Evolutionary conservation across 1,140 invertebrate genomes (phyloP).

Genomic region (Carposina sasakii): DNA sequence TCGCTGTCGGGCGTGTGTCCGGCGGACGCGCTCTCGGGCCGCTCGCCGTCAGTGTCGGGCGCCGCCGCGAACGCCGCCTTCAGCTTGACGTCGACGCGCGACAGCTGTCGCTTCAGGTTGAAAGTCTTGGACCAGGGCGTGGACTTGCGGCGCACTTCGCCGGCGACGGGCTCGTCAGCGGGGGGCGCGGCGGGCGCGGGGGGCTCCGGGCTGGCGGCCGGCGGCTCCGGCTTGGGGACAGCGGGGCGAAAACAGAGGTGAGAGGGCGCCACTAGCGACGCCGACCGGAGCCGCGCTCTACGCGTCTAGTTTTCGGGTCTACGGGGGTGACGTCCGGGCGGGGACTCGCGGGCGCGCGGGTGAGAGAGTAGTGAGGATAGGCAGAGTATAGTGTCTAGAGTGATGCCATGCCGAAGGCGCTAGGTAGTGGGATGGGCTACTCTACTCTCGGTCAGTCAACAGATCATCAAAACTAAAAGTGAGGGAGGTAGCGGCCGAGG

Average conservation of each 20-base stretch:
- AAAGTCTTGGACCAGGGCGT: constrained; percentile 79
- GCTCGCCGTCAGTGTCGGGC: constrained; percentile 25
- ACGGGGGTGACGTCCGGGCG: background rate
- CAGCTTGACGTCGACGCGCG: constrained; percentile 85
- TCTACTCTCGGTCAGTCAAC: no score
- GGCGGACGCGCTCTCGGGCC: constrained; percentile 35
- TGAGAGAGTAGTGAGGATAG: constrained; percentile 38
- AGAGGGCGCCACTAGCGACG: background rate
- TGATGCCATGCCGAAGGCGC: constrained; percentile 52
- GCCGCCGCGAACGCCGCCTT: constrained; percentile 76
- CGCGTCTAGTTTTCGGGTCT: no score
- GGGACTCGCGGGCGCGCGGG: constrained; percentile 11
- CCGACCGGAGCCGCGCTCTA: background rate
- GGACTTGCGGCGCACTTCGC: constrained; percentile 70
- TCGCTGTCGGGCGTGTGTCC: no score
- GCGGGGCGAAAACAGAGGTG: constrained; percentile 44
- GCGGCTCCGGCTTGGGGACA: constrained; percentile 48
- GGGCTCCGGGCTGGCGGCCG: constrained; percentile 49
- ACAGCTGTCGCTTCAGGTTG: constrained; percentile 85
- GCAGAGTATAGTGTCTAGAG: constrained; percentile 46
- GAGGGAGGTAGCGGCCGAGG: constrained; percentile 8
- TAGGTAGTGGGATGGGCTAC: no score
- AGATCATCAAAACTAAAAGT: constrained; percentile 28
- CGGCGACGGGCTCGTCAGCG: constrained; percentile 42
- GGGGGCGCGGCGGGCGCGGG: constrained; percentile 38